Percentiles rank a stretch among this genome's conserved stretches.
phyloP scores from a whole-genome alignment of 2,888 invertebrate genomes.

The Rotaria magnacalcarata region DNA sequence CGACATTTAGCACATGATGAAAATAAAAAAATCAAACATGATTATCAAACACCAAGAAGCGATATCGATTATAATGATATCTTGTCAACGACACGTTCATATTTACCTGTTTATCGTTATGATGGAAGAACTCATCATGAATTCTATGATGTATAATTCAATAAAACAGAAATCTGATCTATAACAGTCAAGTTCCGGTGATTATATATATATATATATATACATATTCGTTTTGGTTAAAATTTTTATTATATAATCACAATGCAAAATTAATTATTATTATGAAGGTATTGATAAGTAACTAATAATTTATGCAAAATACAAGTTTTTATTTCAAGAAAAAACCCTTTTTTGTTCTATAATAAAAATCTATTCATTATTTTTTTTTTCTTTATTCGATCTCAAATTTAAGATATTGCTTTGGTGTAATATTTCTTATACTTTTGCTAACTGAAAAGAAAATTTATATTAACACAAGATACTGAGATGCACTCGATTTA shows the following conservation, averaged over 20 bases:
- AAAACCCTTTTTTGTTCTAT: neutral
- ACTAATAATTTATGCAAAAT: neutral
- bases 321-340: too few relatives aligned
- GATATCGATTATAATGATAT: neutral
- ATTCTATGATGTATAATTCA: neutral
- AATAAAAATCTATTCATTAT: neutral
- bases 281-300: neutral
- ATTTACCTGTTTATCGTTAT: neutral
- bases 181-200: neutral
- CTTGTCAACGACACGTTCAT: neutral
- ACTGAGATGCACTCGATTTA: too few relatives aligned
- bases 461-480: too few relatives aligned
- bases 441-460: too few relatives aligned
- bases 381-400: neutral
- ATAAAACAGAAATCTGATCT: neutral
- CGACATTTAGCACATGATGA: neutral
- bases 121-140: neutral
- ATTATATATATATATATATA: neutral
- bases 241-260: neutral
- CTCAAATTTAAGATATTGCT: too few relatives aligned
- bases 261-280: neutral
- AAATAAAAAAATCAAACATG: neutral
- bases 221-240: neutral
- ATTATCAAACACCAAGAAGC: neutral
- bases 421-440: too few relatives aligned